A percentile compares a stretch with the other conserved stretches of the same genome.
These are phyloP conservation scores for Todiramphus saurophagus DNA, from an alignment of 2,113 vertebrate species.

Conservation along the genomic window DNA sequence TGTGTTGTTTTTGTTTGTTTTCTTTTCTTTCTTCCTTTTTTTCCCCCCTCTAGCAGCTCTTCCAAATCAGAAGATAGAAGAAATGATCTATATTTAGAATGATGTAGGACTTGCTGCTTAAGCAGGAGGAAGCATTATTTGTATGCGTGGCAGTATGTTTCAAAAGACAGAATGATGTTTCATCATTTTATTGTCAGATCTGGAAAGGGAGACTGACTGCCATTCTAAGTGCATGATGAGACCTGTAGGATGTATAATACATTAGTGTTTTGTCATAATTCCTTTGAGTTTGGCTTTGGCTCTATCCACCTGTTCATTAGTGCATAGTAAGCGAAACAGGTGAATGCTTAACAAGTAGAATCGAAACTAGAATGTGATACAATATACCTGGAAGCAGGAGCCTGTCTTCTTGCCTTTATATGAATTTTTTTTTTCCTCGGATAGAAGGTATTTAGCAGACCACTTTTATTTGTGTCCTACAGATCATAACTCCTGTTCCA, in stretches of 20 bases:
- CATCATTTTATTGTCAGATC: slow-evolving; percentile 72
- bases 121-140: slow-evolving; percentile 50
- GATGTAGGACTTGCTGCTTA: slow-evolving; percentile 18
- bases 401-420: neutral
- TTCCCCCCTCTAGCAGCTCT: neutral
- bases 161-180: slow-evolving; percentile 63
- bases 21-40: neutral
- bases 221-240: slow-evolving; percentile 65
- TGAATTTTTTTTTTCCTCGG: neutral
- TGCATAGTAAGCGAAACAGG: slow-evolving; percentile 78
- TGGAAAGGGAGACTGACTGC: slow-evolving; percentile 66
- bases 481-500: neutral
- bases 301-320: slow-evolving; percentile 82
- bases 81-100: slow-evolving; percentile 59
- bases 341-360: slow-evolving; percentile 75
- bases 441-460: neutral
- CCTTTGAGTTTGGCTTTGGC: slow-evolving; percentile 78
- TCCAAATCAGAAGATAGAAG: slow-evolving; percentile 32
- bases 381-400: slow-evolving; percentile 63
- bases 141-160: slow-evolving; percentile 39
- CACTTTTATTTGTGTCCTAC: neutral
- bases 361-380: slow-evolving; percentile 75
- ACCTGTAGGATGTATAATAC: slow-evolving; percentile 73
- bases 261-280: slow-evolving; percentile 68
- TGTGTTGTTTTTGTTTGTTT: neutral